Percentiles rank a stretch among this genome's conserved stretches.
phyloP scores from a whole-genome alignment of 2,797 vertebrate species.

The Perodicticus potto region DNA sequence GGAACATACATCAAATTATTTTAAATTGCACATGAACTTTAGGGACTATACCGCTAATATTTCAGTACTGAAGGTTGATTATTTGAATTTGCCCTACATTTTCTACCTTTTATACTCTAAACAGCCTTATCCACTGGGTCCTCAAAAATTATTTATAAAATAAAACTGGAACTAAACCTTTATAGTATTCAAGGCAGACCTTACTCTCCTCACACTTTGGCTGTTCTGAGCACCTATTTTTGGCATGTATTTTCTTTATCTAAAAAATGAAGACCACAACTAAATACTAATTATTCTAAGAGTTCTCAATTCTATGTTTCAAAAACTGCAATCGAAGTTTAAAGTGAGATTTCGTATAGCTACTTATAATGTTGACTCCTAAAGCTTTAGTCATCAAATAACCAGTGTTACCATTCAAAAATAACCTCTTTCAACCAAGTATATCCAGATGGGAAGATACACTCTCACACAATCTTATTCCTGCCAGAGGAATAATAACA shows the following conservation, averaged over 20 bases:
- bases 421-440: background rate
- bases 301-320: background rate
- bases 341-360: background rate
- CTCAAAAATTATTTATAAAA: background rate
- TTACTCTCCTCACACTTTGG: background rate
- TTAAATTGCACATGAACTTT: no score
- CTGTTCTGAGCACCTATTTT: background rate
- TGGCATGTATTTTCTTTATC: background rate
- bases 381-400: background rate
- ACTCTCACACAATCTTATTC: background rate
- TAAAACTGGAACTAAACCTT: background rate
- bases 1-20: background rate
- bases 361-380: background rate
- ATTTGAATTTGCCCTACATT: background rate
- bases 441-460: background rate
- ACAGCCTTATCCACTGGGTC: background rate
- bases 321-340: constrained; percentile 1
- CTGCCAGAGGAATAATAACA: background rate
- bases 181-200: background rate
- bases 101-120: background rate
- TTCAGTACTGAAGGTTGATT: background rate
- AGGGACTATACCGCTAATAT: background rate
- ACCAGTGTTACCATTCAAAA: background rate
- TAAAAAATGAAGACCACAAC: background rate
- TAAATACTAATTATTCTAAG: background rate